phyloP scores from a whole-genome alignment of 2,797 vertebrate species.

The Muraenolepis orangiensis region DNA sequence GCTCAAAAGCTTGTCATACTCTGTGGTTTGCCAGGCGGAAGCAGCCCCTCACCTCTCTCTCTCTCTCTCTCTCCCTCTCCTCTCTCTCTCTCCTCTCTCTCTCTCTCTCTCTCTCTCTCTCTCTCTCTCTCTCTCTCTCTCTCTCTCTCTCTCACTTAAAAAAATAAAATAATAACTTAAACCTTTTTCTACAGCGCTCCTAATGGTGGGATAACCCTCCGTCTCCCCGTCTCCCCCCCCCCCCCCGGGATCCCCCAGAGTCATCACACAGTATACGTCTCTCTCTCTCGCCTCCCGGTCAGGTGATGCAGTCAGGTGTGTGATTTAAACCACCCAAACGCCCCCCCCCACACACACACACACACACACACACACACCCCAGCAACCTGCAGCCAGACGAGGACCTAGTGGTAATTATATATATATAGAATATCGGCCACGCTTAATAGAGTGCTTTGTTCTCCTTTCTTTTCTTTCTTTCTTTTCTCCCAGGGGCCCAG shows the following conservation, averaged over 20 bases:
- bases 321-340: constrained; percentile 43
- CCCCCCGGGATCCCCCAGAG: too few relatives aligned
- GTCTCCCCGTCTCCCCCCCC: constrained; percentile 48
- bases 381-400: constrained; percentile 65
- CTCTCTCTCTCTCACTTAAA: constrained; percentile 28
- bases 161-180: too few relatives aligned
- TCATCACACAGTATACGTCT: constrained; percentile 50
- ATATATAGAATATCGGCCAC: constrained; percentile 60
- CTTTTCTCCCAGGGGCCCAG: constrained; percentile 21
- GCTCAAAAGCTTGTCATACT: constrained; percentile 61
- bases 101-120: constrained; percentile 25
- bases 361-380: too few relatives aligned
- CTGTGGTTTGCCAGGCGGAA: constrained; percentile 51
- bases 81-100: too few relatives aligned
- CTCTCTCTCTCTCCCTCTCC: too few relatives aligned
- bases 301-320: constrained; percentile 69
- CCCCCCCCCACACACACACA: constrained; percentile 8
- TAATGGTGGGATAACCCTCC: constrained; percentile 5
- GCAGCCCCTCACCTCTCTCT: neutral
- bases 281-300: constrained; percentile 52
- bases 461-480: constrained; percentile 27
- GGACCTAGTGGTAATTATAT: constrained; percentile 69
- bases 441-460: constrained; percentile 67
- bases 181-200: constrained; percentile 39
- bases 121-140: too few relatives aligned